Evolutionary conservation across 1,140 invertebrate species (phyloP).

Genomic region (Bombus huntii): DNA sequence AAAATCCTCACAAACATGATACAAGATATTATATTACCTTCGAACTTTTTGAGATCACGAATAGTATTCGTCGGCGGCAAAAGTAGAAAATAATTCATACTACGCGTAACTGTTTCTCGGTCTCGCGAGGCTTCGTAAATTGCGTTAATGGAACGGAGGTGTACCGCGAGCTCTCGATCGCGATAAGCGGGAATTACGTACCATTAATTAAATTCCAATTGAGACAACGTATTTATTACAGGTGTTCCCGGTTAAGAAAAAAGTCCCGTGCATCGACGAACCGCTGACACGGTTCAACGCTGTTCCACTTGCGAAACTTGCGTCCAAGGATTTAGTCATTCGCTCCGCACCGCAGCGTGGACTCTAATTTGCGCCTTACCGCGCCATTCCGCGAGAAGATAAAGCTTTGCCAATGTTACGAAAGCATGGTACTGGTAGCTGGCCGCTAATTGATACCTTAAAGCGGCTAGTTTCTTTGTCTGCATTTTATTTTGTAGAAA

Average conservation of each 20-base stretch:
- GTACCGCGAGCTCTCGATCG: conserved; percentile 33
- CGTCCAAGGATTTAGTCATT: conserved; percentile 23
- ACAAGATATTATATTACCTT: background rate
- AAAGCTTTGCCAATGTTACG: conserved; percentile 4
- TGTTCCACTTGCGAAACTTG: conserved; percentile 26
- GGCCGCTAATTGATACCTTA: conserved; percentile 8
- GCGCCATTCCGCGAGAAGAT: conserved; percentile 2
- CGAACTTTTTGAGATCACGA: background rate
- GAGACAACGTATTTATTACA: conserved; percentile 49
- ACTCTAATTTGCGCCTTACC: conserved; percentile 21
- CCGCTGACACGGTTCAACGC: conserved; percentile 39
- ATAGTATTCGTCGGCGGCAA: background rate
- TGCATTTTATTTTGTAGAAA: background rate
- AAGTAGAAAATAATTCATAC: conserved; percentile 1
- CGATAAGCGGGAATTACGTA: conserved; percentile 38
- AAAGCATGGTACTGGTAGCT: background rate
- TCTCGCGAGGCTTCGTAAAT: conserved; percentile 26
- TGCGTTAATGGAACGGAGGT: conserved; percentile 46
- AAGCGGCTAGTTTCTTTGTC: conserved; percentile 12
- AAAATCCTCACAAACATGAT: too few species aligned
- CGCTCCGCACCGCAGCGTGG: background rate
- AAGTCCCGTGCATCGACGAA: conserved; percentile 14
- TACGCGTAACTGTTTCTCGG: background rate
- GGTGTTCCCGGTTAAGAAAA: conserved; percentile 4
- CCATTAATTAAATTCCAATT: conserved; percentile 53